A percentile compares a stretch with the other conserved stretches of the same genome.
Evolutionary conservation across 2,888 invertebrate genomes (phyloP).

Genomic region (Tenthredo scrophulariae): DNA sequence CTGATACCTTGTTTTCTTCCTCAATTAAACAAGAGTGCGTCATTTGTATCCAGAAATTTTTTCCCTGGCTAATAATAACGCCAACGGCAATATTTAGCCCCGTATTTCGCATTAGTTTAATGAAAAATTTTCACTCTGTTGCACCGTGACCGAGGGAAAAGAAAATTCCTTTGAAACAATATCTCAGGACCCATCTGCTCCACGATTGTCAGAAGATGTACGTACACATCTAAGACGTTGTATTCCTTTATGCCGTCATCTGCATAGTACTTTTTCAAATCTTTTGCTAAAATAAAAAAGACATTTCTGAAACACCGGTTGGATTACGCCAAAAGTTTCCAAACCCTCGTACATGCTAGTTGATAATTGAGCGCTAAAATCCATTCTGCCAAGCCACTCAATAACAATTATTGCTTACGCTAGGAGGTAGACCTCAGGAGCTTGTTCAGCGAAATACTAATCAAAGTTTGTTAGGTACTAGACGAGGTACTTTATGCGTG

Average conservation of each 20-base stretch:
- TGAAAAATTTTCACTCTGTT: constrained; percentile 56
- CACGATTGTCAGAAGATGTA: background rate
- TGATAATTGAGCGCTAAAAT: background rate
- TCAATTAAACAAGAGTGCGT: constrained; percentile 66
- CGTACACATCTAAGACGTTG: background rate
- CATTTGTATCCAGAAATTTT: constrained; percentile 57
- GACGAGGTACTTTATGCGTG: background rate
- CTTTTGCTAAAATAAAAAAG: background rate
- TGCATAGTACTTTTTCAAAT: background rate
- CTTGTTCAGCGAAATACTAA: background rate
- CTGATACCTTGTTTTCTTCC: constrained; percentile 59
- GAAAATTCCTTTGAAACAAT: background rate
- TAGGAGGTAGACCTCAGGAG: background rate
- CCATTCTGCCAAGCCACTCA: background rate
- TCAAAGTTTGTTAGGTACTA: background rate
- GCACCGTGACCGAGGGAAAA: background rate
- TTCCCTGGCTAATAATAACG: background rate
- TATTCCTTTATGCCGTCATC: background rate
- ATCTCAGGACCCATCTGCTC: constrained; percentile 14
- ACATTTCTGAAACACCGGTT: background rate
- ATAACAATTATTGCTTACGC: constrained; percentile 9
- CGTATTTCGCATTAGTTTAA: constrained; percentile 59
- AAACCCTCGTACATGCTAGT: background rate
- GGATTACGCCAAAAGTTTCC: background rate
- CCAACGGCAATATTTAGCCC: background rate